Percentiles rank a stretch among this genome's conserved stretches.
Evolutionary conservation across 2,888 invertebrate genomes (phyloP).

Genomic region (Pseudococcus longispinus): DNA sequence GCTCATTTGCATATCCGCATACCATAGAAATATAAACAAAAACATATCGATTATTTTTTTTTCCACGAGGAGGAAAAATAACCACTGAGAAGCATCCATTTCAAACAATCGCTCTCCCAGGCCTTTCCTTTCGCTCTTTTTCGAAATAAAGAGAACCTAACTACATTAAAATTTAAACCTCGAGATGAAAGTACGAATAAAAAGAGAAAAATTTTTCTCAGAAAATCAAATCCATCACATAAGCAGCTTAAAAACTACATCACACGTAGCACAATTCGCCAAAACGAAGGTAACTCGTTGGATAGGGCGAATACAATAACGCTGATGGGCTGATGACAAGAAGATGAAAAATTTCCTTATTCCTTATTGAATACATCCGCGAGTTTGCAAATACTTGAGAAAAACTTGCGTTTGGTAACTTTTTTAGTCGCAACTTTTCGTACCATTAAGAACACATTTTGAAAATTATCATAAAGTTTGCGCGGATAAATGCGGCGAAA

Average conservation of each 20-base stretch:
- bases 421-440: not conserved
- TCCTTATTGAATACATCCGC: not conserved
- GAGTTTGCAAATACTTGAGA: not conserved
- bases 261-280: not conserved
- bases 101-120: no score
- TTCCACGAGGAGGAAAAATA: no score
- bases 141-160: no score
- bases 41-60: no score
- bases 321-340: not conserved
- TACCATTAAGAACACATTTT: not conserved
- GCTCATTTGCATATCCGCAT: no score
- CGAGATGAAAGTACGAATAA: no score
- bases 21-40: no score
- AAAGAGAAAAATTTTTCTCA: no score
- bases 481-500: not conserved
- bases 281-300: not conserved
- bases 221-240: not conserved
- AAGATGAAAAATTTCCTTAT: not conserved
- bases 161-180: no score
- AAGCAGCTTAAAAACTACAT: not conserved
- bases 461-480: slow-evolving; percentile 1
- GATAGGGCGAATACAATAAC: not conserved
- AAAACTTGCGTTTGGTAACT: not conserved
- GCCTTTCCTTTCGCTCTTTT: no score
- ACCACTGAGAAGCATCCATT: no score